phyloP scores from a whole-genome alignment of 2,113 vertebrate species.

The Labeo rohita region DNA sequence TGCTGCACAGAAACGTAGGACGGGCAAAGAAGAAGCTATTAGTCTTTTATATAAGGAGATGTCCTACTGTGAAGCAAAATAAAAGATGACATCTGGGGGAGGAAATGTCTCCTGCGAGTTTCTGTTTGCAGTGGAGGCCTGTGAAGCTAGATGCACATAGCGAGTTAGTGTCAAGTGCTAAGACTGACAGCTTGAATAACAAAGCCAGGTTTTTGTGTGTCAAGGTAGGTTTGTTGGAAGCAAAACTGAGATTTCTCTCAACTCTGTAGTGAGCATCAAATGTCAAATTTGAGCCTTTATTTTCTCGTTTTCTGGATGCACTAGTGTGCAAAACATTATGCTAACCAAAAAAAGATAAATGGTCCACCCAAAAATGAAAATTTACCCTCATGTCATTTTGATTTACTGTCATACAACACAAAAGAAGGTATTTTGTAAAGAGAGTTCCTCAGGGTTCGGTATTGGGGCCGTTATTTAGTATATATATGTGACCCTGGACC shows the following conservation, averaged over 20 bases:
- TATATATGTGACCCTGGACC: too few species aligned
- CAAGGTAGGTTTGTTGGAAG: constrained; percentile 57
- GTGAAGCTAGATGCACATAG: constrained; percentile 55
- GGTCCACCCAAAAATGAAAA: background rate
- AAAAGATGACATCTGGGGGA: constrained; percentile 44
- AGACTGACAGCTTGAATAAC: constrained; percentile 65
- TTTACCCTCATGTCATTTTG: background rate
- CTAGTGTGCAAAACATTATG: background rate
- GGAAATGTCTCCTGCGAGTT: constrained; percentile 48
- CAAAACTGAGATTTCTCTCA: constrained; percentile 42
- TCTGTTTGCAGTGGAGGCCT: constrained; percentile 50
- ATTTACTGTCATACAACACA: background rate
- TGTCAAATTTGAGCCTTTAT: constrained; percentile 50
- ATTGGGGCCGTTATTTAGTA: too few species aligned
- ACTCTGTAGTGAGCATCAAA: constrained; percentile 47
- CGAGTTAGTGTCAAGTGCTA: constrained; percentile 61
- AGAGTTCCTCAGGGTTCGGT: too few species aligned
- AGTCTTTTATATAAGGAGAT: constrained; percentile 47
- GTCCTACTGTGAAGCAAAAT: constrained; percentile 46
- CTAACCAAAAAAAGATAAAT: background rate
- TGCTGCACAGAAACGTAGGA: constrained; percentile 6
- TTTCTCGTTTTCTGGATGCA: constrained; percentile 38
- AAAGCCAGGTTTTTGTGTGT: constrained; percentile 53
- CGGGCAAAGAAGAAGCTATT: constrained; percentile 34
- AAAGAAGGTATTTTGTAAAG: too few species aligned